These are phyloP conservation scores for Nerophis lumbriciformis DNA, from an alignment of 2,113 vertebrate species.

Conservation along the genomic window DNA sequence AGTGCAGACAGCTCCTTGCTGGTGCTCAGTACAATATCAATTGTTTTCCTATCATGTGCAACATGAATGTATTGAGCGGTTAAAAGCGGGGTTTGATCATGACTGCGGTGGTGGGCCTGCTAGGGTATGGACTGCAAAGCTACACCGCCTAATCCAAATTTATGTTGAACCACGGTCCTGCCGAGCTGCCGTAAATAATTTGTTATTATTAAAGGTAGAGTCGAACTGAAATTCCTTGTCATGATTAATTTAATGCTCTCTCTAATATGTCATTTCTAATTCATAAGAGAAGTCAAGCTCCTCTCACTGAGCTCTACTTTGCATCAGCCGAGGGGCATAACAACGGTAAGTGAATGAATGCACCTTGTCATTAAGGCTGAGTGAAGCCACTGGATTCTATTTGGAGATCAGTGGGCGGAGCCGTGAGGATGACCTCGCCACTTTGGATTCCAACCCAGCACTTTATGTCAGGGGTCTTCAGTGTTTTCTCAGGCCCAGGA, in stretches of 20 bases:
- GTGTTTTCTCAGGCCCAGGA: too few relatives aligned
- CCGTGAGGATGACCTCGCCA: slow-evolving; percentile 4
- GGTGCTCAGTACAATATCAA: background rate
- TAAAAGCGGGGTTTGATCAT: background rate
- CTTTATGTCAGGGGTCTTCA: background rate
- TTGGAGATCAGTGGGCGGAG: slow-evolving; percentile 7
- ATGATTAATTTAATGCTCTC: slow-evolving; percentile 53
- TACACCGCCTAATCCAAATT: slow-evolving; percentile 4
- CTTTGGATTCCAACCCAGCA: background rate
- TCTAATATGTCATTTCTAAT: slow-evolving; percentile 65
- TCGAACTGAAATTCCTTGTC: slow-evolving; percentile 39
- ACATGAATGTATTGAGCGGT: background rate
- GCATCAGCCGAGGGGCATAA: slow-evolving; percentile 31
- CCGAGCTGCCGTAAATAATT: slow-evolving; percentile 41
- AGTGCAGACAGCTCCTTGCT: slow-evolving; percentile 13
- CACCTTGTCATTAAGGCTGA: slow-evolving; percentile 35
- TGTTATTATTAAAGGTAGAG: slow-evolving; percentile 43
- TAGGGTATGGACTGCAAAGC: too few relatives aligned
- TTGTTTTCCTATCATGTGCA: slow-evolving; percentile 6
- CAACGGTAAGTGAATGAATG: slow-evolving; percentile 36
- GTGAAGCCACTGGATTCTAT: slow-evolving; percentile 19
- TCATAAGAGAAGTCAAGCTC: slow-evolving; percentile 53
- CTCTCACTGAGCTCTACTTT: slow-evolving; percentile 35
- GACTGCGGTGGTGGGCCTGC: too few relatives aligned
- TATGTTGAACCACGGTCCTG: slow-evolving; percentile 15